Conservation (phyloP, 2,888 invertebrate species). For the Apocheima hispidaria region DNA sequence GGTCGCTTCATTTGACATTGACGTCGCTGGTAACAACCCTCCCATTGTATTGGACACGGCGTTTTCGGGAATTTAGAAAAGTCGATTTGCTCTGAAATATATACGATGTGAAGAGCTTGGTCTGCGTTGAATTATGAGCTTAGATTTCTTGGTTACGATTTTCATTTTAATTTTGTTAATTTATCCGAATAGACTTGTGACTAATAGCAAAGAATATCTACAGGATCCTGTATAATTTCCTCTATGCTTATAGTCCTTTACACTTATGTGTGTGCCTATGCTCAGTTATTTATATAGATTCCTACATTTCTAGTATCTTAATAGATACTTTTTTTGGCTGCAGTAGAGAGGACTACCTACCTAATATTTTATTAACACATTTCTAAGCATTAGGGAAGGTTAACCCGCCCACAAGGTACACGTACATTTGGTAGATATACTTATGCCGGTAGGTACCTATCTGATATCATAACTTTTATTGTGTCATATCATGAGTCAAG, state of each 20-base stretch:
- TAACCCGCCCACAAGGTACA: background rate
- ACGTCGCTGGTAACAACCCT: conserved; percentile 64
- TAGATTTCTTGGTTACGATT: background rate
- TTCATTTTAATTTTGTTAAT: background rate
- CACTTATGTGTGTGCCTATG: too few species aligned
- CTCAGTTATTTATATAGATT: too few species aligned
- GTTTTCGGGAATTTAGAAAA: conserved; percentile 58
- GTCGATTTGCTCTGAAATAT: conserved; percentile 38
- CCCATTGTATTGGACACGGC: conserved; percentile 51
- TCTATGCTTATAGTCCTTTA: too few species aligned
- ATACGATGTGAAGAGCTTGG: conserved; percentile 34
- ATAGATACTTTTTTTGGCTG: too few species aligned
- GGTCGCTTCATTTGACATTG: conserved; percentile 72
- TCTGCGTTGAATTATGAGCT: background rate
- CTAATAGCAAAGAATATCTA: too few species aligned
- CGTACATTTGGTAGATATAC: background rate
- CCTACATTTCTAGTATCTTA: too few species aligned
- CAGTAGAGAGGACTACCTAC: too few species aligned
- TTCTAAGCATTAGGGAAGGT: too few species aligned
- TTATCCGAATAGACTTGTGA: background rate
- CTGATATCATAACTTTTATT: conserved; percentile 47
- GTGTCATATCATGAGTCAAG: conserved; percentile 53
- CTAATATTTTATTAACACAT: too few species aligned
- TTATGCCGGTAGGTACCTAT: too few species aligned
- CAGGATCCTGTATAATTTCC: too few species aligned